These are phyloP conservation scores for Oppia nitens DNA, from an alignment of 1,140 invertebrate species.

Conservation along the genomic window DNA sequence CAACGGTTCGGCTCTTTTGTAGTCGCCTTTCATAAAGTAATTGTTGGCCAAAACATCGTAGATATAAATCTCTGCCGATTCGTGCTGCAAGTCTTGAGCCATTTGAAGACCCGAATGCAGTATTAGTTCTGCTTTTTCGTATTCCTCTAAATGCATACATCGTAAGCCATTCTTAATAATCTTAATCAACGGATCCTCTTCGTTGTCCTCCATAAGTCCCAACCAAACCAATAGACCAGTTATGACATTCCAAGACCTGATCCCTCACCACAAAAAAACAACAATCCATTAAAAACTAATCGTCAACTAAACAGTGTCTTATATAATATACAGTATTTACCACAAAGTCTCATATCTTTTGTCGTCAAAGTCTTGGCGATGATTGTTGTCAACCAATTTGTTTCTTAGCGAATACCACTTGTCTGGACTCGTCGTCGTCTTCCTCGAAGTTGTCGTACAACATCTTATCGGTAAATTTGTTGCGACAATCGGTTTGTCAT, in stretches of 20 bases:
- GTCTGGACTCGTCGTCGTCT: no score
- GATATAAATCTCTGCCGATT: slow-evolving; percentile 60
- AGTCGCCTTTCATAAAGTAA: slow-evolving; percentile 53
- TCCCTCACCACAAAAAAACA: background rate
- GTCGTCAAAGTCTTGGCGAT: no score
- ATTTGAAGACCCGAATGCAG: slow-evolving; percentile 60
- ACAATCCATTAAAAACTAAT: no score
- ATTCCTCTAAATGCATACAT: slow-evolving; percentile 45
- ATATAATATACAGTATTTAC: no score
- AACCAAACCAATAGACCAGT: slow-evolving; percentile 15
- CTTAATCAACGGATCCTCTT: slow-evolving; percentile 47
- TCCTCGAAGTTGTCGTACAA: no score
- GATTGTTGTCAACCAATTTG: no score
- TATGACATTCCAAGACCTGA: background rate
- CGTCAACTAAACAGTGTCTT: no score
- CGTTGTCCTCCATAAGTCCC: slow-evolving; percentile 16
- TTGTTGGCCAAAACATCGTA: slow-evolving; percentile 81
- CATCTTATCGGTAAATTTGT: no score
- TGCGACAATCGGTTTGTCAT: no score
- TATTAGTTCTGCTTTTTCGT: slow-evolving; percentile 61
- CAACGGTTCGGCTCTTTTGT: slow-evolving; percentile 61
- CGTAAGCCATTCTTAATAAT: slow-evolving; percentile 47
- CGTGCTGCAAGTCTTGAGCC: slow-evolving; percentile 56
- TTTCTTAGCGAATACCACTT: no score
- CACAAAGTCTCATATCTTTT: no score